Conservation (phyloP, 2,113 vertebrate genomes). For the Oryzias woworae region DNA sequence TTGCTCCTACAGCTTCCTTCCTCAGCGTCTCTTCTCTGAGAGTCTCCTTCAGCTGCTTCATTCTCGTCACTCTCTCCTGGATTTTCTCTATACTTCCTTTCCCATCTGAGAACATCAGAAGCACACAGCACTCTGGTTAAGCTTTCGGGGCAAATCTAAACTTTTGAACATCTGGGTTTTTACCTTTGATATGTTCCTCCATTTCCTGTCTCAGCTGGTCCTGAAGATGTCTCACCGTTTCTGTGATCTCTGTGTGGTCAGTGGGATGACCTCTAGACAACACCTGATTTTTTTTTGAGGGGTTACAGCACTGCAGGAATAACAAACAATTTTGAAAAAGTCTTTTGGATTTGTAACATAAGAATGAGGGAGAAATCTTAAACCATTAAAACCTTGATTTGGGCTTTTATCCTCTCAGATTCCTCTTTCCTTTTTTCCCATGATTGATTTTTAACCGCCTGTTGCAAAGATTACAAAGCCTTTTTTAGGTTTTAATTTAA, state of each 20-base stretch:
- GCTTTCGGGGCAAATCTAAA: not conserved
- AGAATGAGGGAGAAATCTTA: too few relatives aligned
- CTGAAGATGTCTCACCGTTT: constrained; percentile 53
- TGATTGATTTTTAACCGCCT: constrained; percentile 73
- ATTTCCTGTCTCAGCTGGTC: constrained; percentile 73
- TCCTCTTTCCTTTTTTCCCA: constrained; percentile 65
- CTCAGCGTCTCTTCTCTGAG: constrained; percentile 61
- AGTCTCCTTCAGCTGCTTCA: constrained; percentile 70
- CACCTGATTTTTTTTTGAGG: not conserved
- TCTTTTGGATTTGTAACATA: too few relatives aligned
- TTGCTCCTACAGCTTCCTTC: constrained; percentile 16
- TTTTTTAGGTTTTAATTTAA: constrained; percentile 3
- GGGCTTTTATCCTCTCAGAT: constrained; percentile 45
- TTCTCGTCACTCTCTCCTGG: constrained; percentile 64
- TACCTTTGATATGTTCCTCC: constrained; percentile 76
- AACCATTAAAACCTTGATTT: constrained; percentile 43
- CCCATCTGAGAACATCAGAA: constrained; percentile 58
- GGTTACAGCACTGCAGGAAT: constrained; percentile 28
- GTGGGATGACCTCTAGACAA: constrained; percentile 21
- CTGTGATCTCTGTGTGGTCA: constrained; percentile 15
- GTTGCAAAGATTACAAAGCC: constrained; percentile 24
- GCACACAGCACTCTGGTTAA: not conserved
- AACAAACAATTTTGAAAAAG: not conserved
- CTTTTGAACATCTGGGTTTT: not conserved
- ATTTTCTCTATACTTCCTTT: constrained; percentile 62